Evolutionary conservation across 2,888 invertebrate genomes (phyloP), one percentile per base, ranked within the genome.

Genomic region (Acanthosepion pharaonis): DNA sequence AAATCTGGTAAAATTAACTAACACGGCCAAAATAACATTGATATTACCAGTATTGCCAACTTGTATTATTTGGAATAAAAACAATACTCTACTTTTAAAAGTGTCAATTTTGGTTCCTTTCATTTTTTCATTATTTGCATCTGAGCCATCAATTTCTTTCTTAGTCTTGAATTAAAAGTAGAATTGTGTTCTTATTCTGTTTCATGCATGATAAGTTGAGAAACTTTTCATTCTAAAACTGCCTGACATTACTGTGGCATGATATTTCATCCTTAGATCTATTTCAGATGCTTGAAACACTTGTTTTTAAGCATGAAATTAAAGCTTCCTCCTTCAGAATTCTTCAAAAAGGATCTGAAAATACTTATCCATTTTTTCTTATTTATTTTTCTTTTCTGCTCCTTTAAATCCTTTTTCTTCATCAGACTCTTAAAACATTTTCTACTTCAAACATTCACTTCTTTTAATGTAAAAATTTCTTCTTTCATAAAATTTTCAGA

Each of bases 251-350:
- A 78, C n/a, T 78, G 33, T 78, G n/a, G 78, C 78, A 78, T 78
- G 78, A 78, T n/a, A 78, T 78, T 78, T 78, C n/a, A 28, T 78
- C n/a, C 78, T n/a, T n/a, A 78, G 78, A 78, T 78, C 78, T 9
- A 78, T 78, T 78, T 78, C 78, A 78, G 78, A 78, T 78, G 78
- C 78, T 78, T n/a, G 78, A 78, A n/a, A 78, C 78, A 78, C 11
- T 78, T 78, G 78, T 78, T 78, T 78, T 78, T 78, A 78, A 78
- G 78, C 78, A 78, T 78, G 78, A n/a, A 78, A n/a, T 78, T 78
- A 78, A 78, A 78, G 78, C n/a, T 78, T 78, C 33, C 33, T n/a
- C n/a, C n/a, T 78, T 78, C 78, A 28, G n/a, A 78, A n/a, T 78
- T 78, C n/a, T 78, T 78, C 33, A 23, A 23, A 15, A 78, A 8